Conservation (phyloP, 2,113 vertebrate genomes). For the Protobothrops mucrosquamatus region DNA sequence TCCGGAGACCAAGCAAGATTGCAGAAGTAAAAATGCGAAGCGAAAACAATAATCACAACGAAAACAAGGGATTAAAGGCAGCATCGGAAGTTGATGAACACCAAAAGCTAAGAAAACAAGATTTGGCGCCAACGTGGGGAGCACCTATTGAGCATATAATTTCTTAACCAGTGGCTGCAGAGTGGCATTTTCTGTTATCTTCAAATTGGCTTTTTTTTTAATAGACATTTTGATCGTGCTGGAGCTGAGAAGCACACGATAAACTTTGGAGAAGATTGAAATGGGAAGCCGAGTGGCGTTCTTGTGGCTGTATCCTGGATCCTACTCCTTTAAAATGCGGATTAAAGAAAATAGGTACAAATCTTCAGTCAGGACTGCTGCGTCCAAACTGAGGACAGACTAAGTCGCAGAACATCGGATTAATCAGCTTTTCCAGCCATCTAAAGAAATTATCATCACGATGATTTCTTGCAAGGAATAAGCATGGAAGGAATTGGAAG, state of each 20-base stretch:
- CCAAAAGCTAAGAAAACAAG: too few relatives aligned
- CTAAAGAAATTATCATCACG: not conserved
- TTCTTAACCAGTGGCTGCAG: too few relatives aligned
- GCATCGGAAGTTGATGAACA: too few relatives aligned
- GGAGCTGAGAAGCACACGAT: not conserved
- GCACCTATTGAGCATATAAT: too few relatives aligned
- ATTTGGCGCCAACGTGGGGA: too few relatives aligned
- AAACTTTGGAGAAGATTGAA: not conserved
- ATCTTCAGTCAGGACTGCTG: not conserved
- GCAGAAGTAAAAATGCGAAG: too few relatives aligned
- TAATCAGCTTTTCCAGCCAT: not conserved
- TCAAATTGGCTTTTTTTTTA: not conserved
- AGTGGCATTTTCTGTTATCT: not conserved
- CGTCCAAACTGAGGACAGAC: not conserved
- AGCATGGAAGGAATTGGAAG: not conserved
- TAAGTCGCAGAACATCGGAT: not conserved
- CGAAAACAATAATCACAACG: too few relatives aligned
- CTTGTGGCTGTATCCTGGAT: not conserved
- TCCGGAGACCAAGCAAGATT: too few relatives aligned
- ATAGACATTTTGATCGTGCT: not conserved
- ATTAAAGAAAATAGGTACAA: too few relatives aligned
- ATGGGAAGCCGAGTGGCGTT: not conserved
- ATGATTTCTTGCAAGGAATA: not conserved
- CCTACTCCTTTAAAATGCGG: not conserved
- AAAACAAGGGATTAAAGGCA: too few relatives aligned